Conservation (phyloP, 2,888 invertebrate genomes). For the Hydroisotoma schaefferi region DNA sequence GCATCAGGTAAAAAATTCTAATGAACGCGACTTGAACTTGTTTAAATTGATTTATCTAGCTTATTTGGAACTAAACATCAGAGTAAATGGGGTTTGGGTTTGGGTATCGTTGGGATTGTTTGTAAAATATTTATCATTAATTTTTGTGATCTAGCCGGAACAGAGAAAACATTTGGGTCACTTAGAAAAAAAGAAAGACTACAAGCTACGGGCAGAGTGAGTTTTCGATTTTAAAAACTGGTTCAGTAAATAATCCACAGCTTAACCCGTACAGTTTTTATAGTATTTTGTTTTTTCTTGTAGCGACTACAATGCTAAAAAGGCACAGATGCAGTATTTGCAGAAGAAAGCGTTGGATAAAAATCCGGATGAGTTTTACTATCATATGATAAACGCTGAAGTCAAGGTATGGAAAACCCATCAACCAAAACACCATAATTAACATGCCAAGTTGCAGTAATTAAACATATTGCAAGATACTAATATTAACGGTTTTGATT, state of each 20-base stretch:
- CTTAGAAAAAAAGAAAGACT: constrained; percentile 86
- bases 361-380: constrained; percentile 98
- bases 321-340: constrained; percentile 73
- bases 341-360: constrained; percentile 80
- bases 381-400: constrained; percentile 91
- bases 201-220: constrained; percentile 65
- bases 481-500: not conserved
- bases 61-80: not conserved
- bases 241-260: not conserved
- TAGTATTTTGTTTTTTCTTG: constrained; percentile 29
- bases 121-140: constrained; percentile 9
- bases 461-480: not conserved
- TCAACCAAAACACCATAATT: too few species aligned
- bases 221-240: constrained; percentile 18
- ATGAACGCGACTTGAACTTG: not conserved
- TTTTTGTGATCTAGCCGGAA: constrained; percentile 57
- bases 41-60: not conserved
- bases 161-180: constrained; percentile 71
- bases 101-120: too few species aligned
- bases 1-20: constrained; percentile 60
- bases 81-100: not conserved
- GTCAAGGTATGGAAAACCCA: constrained; percentile 57
- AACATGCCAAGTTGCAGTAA: not conserved
- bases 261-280: not conserved
- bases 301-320: constrained; percentile 74